A percentile compares a stretch with the other conserved stretches of the same genome.
Conservation (phyloP, 2,888 invertebrate species). For the Apomyelois bistriatella region DNA sequence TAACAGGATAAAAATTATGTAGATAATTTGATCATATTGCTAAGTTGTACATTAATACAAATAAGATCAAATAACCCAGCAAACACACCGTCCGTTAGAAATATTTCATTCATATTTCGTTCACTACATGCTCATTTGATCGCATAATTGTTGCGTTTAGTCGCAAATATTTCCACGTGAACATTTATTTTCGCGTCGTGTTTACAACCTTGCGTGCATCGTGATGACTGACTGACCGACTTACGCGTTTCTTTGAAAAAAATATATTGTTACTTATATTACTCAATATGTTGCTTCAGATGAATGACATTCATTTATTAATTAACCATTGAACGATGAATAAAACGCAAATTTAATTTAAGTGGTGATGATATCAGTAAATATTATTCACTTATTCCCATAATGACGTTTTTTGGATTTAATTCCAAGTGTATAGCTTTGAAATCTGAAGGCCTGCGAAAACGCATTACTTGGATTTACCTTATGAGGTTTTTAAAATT, state of each 20-base stretch:
- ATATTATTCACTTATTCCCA: too few species aligned
- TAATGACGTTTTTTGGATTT: too few species aligned
- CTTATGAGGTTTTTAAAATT: too few species aligned
- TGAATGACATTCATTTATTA: neutral
- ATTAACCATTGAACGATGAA: neutral
- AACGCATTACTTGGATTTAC: too few species aligned
- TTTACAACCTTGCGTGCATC: constrained; percentile 27
- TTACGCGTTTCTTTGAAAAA: constrained; percentile 28
- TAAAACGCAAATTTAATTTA: neutral
- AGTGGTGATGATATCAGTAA: too few species aligned
- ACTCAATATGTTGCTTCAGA: constrained; percentile 3
- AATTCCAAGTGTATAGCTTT: too few species aligned
- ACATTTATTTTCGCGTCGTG: constrained; percentile 37
- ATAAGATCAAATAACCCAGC: too few species aligned
- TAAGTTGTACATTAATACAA: too few species aligned
- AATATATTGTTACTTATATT: constrained; percentile 10
- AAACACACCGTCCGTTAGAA: too few species aligned
- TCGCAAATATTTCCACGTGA: constrained; percentile 36
- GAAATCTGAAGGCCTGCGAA: too few species aligned
- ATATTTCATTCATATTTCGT: constrained; percentile 27
- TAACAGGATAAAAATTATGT: too few species aligned
- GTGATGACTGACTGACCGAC: constrained; percentile 37
- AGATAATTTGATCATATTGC: too few species aligned
- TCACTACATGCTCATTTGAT: constrained; percentile 24
- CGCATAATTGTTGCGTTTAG: constrained; percentile 28